A percentile compares a stretch with the other conserved stretches of the same genome.
phyloP scores from a whole-genome alignment of 2,888 invertebrate genomes.

The Lochmaea crataegi region DNA sequence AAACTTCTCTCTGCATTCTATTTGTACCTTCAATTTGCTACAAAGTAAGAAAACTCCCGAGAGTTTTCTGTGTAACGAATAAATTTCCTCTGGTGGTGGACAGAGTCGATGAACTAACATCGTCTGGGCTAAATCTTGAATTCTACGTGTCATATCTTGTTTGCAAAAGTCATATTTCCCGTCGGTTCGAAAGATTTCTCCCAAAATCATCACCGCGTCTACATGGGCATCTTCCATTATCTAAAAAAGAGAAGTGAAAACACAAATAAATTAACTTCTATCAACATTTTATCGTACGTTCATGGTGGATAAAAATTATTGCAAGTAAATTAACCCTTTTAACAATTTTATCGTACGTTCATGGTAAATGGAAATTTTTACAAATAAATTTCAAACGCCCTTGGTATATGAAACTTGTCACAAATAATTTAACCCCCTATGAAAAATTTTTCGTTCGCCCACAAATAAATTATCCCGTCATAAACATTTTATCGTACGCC shows the following conservation, averaged over 20 bases:
- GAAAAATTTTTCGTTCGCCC: no score
- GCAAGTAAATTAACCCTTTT: no score
- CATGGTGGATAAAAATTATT: no score
- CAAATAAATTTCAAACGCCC: no score
- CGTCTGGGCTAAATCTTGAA: slow-evolving; percentile 90
- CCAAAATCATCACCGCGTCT: slow-evolving; percentile 96
- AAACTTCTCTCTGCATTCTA: slow-evolving; percentile 88
- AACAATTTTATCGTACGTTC: no score
- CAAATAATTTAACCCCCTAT: no score
- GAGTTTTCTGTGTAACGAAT: slow-evolving; percentile 96
- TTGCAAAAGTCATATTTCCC: slow-evolving; percentile 90
- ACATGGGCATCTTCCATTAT: slow-evolving; percentile 96
- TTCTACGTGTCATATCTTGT: slow-evolving; percentile 82
- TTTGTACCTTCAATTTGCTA: slow-evolving; percentile 83
- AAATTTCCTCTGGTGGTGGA: slow-evolving; percentile 98
- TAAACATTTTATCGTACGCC: no score
- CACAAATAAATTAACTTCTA: not conserved
- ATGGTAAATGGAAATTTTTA: no score
- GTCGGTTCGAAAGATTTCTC: slow-evolving; percentile 87
- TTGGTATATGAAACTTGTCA: no score
- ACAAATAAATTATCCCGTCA: no score
- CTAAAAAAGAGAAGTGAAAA: slow-evolving; percentile 55
- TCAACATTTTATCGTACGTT: no score
- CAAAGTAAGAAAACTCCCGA: slow-evolving; percentile 95
- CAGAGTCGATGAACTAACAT: slow-evolving; percentile 94